Evolutionary conservation across 2,888 invertebrate genomes (phyloP).

Genomic region (Xanthia togata): DNA sequence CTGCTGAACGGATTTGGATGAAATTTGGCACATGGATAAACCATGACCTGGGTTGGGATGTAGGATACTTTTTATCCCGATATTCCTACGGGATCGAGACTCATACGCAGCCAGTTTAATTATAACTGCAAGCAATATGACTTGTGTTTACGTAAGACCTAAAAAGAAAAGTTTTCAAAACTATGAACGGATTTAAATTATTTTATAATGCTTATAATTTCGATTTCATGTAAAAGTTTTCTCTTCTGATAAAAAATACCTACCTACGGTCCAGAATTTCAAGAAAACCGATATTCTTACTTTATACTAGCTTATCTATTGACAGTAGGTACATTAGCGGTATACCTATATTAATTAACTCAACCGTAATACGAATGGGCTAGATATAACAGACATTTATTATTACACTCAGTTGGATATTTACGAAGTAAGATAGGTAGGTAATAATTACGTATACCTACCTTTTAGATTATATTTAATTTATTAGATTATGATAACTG

Average conservation of each 20-base stretch:
- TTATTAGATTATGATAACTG: not conserved
- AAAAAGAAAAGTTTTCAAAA: not conserved
- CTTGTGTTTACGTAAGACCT: not conserved
- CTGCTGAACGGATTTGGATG: no score
- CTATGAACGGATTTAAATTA: not conserved
- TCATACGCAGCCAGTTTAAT: no score
- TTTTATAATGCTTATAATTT: not conserved
- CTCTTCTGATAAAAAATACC: not conserved
- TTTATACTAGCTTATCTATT: slow-evolving; percentile 17
- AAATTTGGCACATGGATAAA: no score
- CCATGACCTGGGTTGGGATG: no score
- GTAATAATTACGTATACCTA: not conserved
- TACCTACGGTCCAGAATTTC: not conserved
- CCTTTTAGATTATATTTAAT: not conserved
- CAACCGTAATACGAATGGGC: slow-evolving; percentile 8
- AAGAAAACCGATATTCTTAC: not conserved
- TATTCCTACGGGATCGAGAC: no score
- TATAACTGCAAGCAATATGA: no score
- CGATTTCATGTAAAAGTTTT: not conserved
- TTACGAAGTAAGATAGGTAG: not conserved
- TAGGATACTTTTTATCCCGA: no score
- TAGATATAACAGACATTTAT: slow-evolving; percentile 1
- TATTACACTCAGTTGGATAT: not conserved
- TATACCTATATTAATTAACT: slow-evolving; percentile 40
- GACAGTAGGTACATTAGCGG: not conserved